Evolutionary conservation across 2,888 invertebrate species (phyloP), one percentile per base, ranked within the genome.

Genomic region (Mantis religiosa): DNA sequence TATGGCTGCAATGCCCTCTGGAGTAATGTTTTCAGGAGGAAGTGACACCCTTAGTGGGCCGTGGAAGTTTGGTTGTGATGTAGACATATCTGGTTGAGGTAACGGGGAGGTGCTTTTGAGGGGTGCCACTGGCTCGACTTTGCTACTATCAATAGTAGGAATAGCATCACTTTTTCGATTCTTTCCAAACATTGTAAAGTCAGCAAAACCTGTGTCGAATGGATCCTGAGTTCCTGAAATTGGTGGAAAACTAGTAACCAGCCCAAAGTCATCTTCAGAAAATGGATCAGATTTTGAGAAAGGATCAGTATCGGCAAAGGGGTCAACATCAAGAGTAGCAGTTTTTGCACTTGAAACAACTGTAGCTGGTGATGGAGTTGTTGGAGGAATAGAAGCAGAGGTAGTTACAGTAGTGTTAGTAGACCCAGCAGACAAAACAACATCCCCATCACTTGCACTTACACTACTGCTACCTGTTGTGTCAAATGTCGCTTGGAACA

Each of bases 261-360:
- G 93, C 92, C 94, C 91, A 93, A 95, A 93, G 89, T 93, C 93
- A 6, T 93, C 92, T 91, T 95, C 95, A 90, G 95, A 95, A 92
- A 96, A 96, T 9, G 96, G 96, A 92, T 96, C 96, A 85, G 95
- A 94, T 91, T 95, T 95, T 91, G 96, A 96, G 92, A 97, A 97
- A 83, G 97, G 97, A 93, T 97, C 97, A 87, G 94, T 94, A 91
- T 96, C 96, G 90, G 95, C 95, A 93, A 96, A 96, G 87, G 96
- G 96, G 93, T 96, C 96, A 41, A 86, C 82, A n/a, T 89, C 84
- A 82, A 82, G 14, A 14, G 47, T 15, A 15, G 25, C 27, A n/a
- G 27, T 83, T 87, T 83, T 87, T 71, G 20, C 54, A 71, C 20
- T 20, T 71, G 54, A 71, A 14, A 71, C 20, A 71, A 25, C 15